phyloP scores from a whole-genome alignment of 2,797 vertebrate species.

The Oreochromis mossambicus region DNA sequence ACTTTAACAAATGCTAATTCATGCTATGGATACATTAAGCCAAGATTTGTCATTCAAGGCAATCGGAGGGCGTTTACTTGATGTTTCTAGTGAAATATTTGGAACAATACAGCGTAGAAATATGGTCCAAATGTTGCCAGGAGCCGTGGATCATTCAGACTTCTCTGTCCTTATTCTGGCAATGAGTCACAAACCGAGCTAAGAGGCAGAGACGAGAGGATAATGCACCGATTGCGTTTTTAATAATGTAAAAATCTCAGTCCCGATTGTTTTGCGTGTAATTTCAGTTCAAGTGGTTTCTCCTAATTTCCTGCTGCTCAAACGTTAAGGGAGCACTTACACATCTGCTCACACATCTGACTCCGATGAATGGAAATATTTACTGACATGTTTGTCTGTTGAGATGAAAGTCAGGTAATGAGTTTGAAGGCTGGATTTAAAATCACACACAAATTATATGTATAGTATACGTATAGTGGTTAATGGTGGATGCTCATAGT shows the following conservation, averaged over 20 bases:
- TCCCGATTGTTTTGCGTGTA: neutral
- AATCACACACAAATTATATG: neutral
- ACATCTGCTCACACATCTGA: neutral
- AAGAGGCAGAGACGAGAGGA: neutral
- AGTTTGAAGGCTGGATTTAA: neutral
- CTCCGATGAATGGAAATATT: neutral
- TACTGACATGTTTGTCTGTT: neutral
- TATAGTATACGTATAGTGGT: neutral
- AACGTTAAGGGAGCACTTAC: neutral
- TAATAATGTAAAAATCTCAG: neutral
- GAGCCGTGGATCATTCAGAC: neutral
- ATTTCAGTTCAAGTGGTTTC: neutral
- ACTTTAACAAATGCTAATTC: neutral
- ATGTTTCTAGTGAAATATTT: neutral
- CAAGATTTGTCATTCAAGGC: neutral
- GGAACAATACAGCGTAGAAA: neutral
- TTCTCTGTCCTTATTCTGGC: neutral
- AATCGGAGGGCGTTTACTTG: neutral
- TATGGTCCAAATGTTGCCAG: neutral
- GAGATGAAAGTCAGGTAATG: neutral
- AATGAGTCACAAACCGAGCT: neutral
- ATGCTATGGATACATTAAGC: neutral
- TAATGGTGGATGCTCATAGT: neutral
- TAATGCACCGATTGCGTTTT: neutral
- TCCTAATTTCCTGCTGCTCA: neutral